Evolutionary conservation across 2,888 invertebrate species (phyloP), one percentile per base, ranked within the genome.

Genomic region (Acanthosepion esculentum): DNA sequence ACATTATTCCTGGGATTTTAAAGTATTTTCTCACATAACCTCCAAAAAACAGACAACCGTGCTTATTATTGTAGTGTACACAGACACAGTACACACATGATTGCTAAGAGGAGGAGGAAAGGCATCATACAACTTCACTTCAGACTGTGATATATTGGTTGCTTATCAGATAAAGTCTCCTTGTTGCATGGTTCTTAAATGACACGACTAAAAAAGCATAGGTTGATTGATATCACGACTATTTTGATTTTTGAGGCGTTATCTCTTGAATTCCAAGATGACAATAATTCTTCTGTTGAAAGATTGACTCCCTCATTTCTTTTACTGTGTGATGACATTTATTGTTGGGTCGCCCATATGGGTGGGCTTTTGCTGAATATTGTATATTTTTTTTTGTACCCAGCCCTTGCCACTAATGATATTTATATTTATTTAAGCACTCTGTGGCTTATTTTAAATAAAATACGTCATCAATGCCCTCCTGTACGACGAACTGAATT

Each of bases 61-160:
- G n/a, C 41, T 41, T 41, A 41, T 41, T 41, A 41, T 41, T 41
- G 41, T 41, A 41, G 41, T 41, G 41, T 41, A 41, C 41, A 41
- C 3, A 41, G 1, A 10, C n/a, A 26, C n/a, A 78, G 12, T 78
- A 12, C n/a, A 18, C 33, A 15, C 8, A n/a, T 15, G 10, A 23
- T 10, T n/a, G n/a, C 6, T n/a, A 33, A 12, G 15, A 33, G n/a
- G n/a, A 33, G n/a, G n/a, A 10, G 18, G 78, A 12, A n/a, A 15
- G n/a, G 15, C n/a, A 59, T 78, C n/a, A 59, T 78, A 78, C 78
- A 15, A 12, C 78, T 33, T 78, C n/a, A 78, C n/a, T n/a, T n/a
- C 33, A 78, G 33, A n/a, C 78, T 78, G 78, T 78, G 78, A 78
- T 78, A 78, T 78, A 78, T 78, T 78, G 78, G 78, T 78, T 78